Conservation (phyloP, 1,140 invertebrate species). For the Heliconius eleuchia region DNA sequence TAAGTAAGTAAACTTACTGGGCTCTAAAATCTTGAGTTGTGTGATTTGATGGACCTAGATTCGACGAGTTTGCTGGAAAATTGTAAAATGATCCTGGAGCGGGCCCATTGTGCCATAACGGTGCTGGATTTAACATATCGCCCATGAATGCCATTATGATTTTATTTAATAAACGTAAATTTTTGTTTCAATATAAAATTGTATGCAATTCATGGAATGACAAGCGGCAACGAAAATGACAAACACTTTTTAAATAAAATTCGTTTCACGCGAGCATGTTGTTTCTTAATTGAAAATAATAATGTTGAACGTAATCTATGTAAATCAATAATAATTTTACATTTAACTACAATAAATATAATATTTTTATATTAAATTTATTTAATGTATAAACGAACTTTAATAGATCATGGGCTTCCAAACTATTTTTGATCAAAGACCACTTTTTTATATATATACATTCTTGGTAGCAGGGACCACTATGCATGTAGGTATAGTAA, state of each 20-base stretch:
- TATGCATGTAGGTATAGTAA: too few species aligned
- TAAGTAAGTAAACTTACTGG: constrained; percentile 82
- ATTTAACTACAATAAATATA: too few species aligned
- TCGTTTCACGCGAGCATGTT: constrained; percentile 24
- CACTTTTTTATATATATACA: too few species aligned
- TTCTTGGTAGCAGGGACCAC: too few species aligned
- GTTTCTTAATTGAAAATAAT: background rate
- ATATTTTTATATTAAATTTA: too few species aligned
- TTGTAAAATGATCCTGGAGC: constrained; percentile 86
- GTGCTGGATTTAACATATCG: constrained; percentile 67
- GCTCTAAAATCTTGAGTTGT: constrained; percentile 82
- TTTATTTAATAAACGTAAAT: background rate
- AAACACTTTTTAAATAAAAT: constrained; percentile 59
- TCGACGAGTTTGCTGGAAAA: constrained; percentile 82
- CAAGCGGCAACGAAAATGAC: constrained; percentile 68
- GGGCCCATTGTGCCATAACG: constrained; percentile 88
- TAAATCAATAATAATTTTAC: too few species aligned
- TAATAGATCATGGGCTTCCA: too few species aligned
- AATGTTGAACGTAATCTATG: background rate
- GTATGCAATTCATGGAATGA: constrained; percentile 48
- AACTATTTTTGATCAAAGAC: too few species aligned
- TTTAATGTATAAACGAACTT: too few species aligned
- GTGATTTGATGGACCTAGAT: constrained; percentile 56
- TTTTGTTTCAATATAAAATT: background rate
- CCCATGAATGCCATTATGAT: constrained; percentile 70